Evolutionary conservation across 2,797 vertebrate species (phyloP).

Genomic region (Bothrops alternatus): DNA sequence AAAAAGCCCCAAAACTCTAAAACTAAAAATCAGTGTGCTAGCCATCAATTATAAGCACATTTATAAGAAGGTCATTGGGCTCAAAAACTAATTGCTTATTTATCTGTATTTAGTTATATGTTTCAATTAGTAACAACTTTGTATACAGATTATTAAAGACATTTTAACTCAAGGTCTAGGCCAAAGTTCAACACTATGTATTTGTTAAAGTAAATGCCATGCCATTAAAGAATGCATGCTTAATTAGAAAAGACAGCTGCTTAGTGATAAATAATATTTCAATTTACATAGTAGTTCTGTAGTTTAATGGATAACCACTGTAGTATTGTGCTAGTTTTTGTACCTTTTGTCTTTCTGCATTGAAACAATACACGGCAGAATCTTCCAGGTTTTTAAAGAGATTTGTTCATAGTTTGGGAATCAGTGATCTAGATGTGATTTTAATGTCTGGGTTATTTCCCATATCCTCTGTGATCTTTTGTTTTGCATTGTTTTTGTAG

Average conservation of each 20-base stretch:
- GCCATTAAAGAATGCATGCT: conserved; percentile 45
- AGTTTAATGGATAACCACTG: background rate
- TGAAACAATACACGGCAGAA: background rate
- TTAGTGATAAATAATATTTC: conserved; percentile 19
- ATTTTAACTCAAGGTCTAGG: conserved; percentile 28
- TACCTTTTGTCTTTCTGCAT: background rate
- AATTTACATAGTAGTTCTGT: background rate
- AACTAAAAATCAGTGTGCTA: background rate
- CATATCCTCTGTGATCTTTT: too few relatives aligned
- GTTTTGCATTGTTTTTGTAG: too few relatives aligned
- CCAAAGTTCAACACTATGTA: conserved; percentile 25
- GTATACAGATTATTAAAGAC: conserved; percentile 17
- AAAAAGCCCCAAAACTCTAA: background rate
- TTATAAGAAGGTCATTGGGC: conserved; percentile 27
- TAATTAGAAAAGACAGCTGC: conserved; percentile 54
- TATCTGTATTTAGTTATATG: background rate
- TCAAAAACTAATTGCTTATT: conserved; percentile 9
- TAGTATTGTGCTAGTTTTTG: background rate
- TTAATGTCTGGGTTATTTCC: background rate
- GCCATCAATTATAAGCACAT: conserved; percentile 15
- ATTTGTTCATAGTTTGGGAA: background rate
- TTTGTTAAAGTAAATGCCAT: conserved; percentile 29
- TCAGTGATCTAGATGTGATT: background rate
- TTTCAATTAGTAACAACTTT: conserved; percentile 29
- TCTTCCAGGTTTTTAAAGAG: background rate